Conservation (phyloP, 2,888 invertebrate genomes). For the Tetranychus piercei region DNA sequence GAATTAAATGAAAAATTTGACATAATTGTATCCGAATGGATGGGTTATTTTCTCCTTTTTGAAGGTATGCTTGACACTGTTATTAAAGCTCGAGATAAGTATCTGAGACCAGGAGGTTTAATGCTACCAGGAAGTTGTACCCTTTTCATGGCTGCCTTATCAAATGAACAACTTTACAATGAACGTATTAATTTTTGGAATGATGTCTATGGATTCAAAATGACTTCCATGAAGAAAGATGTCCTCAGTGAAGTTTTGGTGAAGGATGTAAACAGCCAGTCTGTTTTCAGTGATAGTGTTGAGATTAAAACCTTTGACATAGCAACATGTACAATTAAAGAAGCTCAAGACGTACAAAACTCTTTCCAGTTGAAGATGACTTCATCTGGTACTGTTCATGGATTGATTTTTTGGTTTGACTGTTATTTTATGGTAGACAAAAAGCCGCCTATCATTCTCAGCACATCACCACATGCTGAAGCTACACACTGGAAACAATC, state of each 20-base stretch:
- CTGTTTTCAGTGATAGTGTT: slow-evolving; percentile 43
- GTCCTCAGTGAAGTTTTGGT: slow-evolving; percentile 58
- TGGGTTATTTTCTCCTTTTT: slow-evolving; percentile 90
- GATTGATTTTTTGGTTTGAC: slow-evolving; percentile 78
- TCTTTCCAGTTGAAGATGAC: slow-evolving; percentile 47
- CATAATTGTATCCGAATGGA: slow-evolving; percentile 91
- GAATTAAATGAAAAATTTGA: slow-evolving; percentile 38
- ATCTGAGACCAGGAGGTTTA: slow-evolving; percentile 52
- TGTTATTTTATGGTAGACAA: slow-evolving; percentile 47
- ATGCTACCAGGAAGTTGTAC: slow-evolving; percentile 68
- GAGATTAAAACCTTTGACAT: slow-evolving; percentile 53
- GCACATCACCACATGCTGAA: slow-evolving; percentile 54
- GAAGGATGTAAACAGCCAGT: slow-evolving; percentile 44
- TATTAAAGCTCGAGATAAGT: slow-evolving; percentile 64
- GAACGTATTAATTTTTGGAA: slow-evolving; percentile 69
- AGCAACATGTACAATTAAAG: slow-evolving; percentile 46
- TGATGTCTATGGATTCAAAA: slow-evolving; percentile 78
- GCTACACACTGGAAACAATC: slow-evolving; percentile 91
- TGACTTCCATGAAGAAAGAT: slow-evolving; percentile 71
- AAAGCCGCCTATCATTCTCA: slow-evolving; percentile 43
- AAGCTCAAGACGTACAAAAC: slow-evolving; percentile 43
- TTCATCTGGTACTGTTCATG: slow-evolving; percentile 50
- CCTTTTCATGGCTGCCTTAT: slow-evolving; percentile 58
- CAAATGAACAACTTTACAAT: slow-evolving; percentile 51
- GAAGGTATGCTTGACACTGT: slow-evolving; percentile 93